Conservation (phyloP, 1,140 invertebrate species). For the Drosophila pruinosa region DNA sequence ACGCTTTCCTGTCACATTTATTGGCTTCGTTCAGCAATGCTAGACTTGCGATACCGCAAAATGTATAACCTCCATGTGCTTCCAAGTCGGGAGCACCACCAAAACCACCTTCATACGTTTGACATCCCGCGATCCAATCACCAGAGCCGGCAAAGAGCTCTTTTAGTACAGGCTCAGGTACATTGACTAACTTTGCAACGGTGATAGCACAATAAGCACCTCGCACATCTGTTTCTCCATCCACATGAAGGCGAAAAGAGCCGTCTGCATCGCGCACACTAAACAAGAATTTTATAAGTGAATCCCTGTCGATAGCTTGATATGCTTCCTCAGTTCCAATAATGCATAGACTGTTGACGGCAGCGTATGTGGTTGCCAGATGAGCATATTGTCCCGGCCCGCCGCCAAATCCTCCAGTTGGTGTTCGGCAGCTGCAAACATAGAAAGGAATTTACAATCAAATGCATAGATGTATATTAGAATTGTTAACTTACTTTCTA, state of each 20-base stretch:
- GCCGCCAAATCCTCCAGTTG: slow-evolving; percentile 95
- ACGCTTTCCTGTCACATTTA: slow-evolving; percentile 89
- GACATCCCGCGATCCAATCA: slow-evolving; percentile 96
- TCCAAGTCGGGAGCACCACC: slow-evolving; percentile 96
- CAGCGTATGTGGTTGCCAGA: slow-evolving; percentile 98
- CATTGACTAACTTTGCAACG: slow-evolving; percentile 94
- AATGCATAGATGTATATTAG: not conserved
- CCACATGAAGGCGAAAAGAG: slow-evolving; percentile 94
- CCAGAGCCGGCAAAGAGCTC: slow-evolving; percentile 93
- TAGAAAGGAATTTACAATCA: slow-evolving; percentile 2
- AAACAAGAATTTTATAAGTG: slow-evolving; percentile 90
- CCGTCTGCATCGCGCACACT: slow-evolving; percentile 92
- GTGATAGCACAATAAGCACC: slow-evolving; percentile 97
- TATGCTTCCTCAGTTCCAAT: slow-evolving; percentile 95
- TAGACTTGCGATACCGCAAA: slow-evolving; percentile 96
- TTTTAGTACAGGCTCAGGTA: slow-evolving; percentile 85
- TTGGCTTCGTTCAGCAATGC: slow-evolving; percentile 91
- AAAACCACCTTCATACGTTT: slow-evolving; percentile 99
- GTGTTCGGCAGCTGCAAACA: slow-evolving; percentile 88
- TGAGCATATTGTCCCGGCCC: slow-evolving; percentile 96
- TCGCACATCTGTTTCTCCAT: slow-evolving; percentile 97
- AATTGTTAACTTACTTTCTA: slow-evolving; percentile 67
- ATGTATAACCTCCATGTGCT: slow-evolving; percentile 99
- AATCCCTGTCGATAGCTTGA: slow-evolving; percentile 91
- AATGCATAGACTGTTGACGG: slow-evolving; percentile 95